Percentiles rank a stretch among this genome's conserved stretches.
Evolutionary conservation across 2,888 invertebrate genomes (phyloP).

Genomic region (Caenorhabditis sulstoni): DNA sequence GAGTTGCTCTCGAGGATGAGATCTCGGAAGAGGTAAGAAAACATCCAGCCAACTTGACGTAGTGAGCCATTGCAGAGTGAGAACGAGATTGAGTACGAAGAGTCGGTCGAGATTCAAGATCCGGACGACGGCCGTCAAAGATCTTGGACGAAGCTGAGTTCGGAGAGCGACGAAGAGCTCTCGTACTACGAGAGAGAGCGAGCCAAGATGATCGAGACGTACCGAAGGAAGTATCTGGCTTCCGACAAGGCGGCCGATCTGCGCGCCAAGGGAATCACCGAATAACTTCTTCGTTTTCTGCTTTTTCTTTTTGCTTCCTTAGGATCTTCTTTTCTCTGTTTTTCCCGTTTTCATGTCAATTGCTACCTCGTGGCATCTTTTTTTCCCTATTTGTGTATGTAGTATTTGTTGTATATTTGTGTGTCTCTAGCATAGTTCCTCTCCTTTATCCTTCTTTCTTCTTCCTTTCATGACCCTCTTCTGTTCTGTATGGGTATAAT

Average conservation of each 20-base stretch:
- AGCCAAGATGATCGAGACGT: conserved; percentile 65
- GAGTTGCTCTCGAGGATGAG: conserved; percentile 34
- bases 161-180: conserved; percentile 29
- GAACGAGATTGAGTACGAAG: conserved; percentile 55
- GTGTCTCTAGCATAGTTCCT: conserved; percentile 17
- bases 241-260: conserved; percentile 64
- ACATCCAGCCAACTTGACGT: neutral
- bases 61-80: conserved; percentile 67
- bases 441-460: neutral
- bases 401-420: too few relatives aligned
- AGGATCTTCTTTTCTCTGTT: neutral
- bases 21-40: conserved; percentile 38
- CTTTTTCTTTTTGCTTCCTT: conserved; percentile 7
- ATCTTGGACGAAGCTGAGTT: conserved; percentile 46
- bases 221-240: conserved; percentile 63
- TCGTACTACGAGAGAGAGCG: conserved; percentile 57
- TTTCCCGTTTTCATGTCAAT: neutral
- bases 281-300: conserved; percentile 20
- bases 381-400: too few relatives aligned
- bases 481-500: conserved; percentile 37
- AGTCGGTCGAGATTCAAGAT: conserved; percentile 28
- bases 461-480: conserved; percentile 34
- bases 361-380: neutral
- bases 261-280: conserved; percentile 54
- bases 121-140: conserved; percentile 28